A percentile compares a stretch with the other conserved stretches of the same genome.
These are phyloP conservation scores for Smutsia temminckii DNA, from an alignment of 2,797 vertebrate genomes.

Conservation along the genomic window DNA sequence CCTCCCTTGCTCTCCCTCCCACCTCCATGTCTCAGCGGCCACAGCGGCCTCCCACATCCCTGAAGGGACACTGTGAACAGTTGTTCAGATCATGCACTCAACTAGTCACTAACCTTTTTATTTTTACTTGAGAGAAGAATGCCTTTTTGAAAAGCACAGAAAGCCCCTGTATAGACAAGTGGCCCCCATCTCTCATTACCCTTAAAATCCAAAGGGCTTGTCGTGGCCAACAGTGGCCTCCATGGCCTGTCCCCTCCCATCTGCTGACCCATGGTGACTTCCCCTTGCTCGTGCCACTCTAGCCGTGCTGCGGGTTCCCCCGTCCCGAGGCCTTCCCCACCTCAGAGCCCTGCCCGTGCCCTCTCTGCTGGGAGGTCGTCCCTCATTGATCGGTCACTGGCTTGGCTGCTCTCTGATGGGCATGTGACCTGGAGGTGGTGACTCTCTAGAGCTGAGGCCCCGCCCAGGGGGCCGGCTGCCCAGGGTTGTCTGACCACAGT, in stretches of 20 bases:
- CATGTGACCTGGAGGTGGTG: neutral
- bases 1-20: neutral
- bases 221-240: neutral
- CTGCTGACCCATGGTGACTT: neutral
- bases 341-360: neutral
- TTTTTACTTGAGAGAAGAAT: neutral
- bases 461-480: neutral
- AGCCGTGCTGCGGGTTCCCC: neutral
- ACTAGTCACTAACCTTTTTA: neutral
- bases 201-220: neutral
- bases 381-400: neutral
- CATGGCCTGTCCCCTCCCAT: neutral
- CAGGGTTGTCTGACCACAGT: neutral
- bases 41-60: too few species aligned
- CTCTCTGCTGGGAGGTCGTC: neutral
- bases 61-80: neutral
- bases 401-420: neutral
- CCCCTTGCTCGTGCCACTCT: accelerated
- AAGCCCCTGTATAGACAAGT: neutral
- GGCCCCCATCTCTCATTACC: neutral
- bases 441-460: neutral
- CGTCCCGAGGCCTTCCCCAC: too few species aligned
- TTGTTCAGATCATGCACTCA: neutral
- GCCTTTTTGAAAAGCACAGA: neutral
- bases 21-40: neutral